Percentiles rank a stretch among this genome's conserved stretches.
Evolutionary conservation across 2,888 invertebrate species (phyloP).

Genomic region (Metalampra italica): DNA sequence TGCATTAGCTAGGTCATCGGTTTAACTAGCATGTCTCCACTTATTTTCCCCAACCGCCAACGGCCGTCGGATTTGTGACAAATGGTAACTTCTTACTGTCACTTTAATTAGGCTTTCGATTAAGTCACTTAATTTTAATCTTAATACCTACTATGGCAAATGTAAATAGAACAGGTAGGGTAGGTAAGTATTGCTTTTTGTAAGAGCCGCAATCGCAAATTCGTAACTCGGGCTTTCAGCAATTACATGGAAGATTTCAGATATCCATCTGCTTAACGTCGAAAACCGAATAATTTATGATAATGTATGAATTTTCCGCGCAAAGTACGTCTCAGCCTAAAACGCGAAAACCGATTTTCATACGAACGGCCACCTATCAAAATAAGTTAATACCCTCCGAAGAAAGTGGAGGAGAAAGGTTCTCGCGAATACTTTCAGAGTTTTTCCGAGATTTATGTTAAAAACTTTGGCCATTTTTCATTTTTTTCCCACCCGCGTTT

Average conservation of each 20-base stretch:
- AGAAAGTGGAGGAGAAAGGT: slow-evolving; percentile 38
- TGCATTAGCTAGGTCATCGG: too few species aligned
- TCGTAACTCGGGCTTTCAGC: background rate
- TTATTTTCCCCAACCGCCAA: too few species aligned
- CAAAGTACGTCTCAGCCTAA: background rate
- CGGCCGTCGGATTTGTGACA: too few species aligned
- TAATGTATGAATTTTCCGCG: slow-evolving; percentile 1
- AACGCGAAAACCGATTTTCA: slow-evolving; percentile 2
- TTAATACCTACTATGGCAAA: too few species aligned
- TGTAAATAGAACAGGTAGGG: too few species aligned
- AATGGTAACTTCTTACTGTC: too few species aligned
- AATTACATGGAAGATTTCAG: background rate
- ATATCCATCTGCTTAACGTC: background rate
- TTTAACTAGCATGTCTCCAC: too few species aligned
- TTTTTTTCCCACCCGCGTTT: slow-evolving; percentile 43
- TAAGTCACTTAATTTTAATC: too few species aligned
- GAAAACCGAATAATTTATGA: background rate
- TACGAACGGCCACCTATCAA: slow-evolving; percentile 20
- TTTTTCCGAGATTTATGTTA: slow-evolving; percentile 70
- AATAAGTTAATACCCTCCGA: slow-evolving; percentile 27
- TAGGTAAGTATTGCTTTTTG: too few species aligned
- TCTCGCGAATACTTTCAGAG: slow-evolving; percentile 61
- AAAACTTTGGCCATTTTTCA: slow-evolving; percentile 73
- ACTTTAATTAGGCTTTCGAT: too few species aligned
- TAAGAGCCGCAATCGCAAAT: too few species aligned